Evolutionary conservation across 2,888 invertebrate genomes (phyloP).

Genomic region (Pristionchus japonicus): DNA sequence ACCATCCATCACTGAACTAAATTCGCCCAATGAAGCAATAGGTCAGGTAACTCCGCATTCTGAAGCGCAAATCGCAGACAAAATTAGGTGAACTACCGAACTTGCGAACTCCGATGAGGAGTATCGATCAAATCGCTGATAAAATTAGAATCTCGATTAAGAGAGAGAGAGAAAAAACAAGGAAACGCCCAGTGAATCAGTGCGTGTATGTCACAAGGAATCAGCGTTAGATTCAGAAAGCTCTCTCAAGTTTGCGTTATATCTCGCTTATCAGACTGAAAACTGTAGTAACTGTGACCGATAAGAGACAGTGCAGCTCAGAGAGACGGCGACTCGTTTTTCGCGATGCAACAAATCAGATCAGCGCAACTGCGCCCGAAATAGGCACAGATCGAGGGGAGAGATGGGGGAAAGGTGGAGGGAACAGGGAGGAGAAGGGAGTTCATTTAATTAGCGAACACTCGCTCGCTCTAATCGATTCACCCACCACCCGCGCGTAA

Average conservation of each 20-base stretch:
- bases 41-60: neutral
- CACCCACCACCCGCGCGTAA: neutral
- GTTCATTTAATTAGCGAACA: conserved; percentile 13
- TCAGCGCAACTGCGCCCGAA: neutral
- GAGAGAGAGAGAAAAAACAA: neutral
- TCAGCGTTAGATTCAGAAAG: neutral
- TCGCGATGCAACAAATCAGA: no score
- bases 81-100: neutral
- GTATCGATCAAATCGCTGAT: neutral
- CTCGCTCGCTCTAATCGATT: neutral
- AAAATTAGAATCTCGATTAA: neutral
- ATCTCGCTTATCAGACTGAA: neutral
- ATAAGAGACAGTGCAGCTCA: no score
- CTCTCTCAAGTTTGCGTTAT: neutral
- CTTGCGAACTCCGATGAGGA: neutral
- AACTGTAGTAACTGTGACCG: no score
- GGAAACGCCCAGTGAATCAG: neutral
- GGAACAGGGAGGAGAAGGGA: neutral
- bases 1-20: no score
- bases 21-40: no score
- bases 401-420: neutral
- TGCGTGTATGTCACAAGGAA: neutral
- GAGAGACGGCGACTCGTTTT: no score
- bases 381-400: neutral
- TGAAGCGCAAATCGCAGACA: neutral